These are phyloP conservation scores for Craseonycteris thonglongyai DNA, from an alignment of 2,113 vertebrate species.

Conservation along the genomic window DNA sequence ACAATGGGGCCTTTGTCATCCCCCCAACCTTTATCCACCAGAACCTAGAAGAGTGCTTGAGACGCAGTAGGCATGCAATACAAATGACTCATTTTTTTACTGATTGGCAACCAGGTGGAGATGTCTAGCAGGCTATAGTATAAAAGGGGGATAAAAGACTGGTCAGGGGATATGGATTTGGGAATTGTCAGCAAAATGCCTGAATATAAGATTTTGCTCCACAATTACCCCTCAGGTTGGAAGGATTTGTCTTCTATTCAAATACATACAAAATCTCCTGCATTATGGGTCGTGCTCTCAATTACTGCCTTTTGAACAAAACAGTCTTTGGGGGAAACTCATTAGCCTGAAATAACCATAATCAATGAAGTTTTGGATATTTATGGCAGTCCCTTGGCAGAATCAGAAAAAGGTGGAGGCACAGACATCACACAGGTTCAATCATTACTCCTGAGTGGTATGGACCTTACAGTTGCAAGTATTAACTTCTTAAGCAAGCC, in stretches of 20 bases:
- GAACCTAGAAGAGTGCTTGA: not conserved
- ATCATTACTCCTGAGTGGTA: not conserved
- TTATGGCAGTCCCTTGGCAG: not conserved
- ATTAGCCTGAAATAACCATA: conserved; percentile 53
- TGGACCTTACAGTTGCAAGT: not conserved
- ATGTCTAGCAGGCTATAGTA: not conserved
- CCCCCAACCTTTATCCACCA: not conserved
- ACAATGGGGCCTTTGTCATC: not conserved
- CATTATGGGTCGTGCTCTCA: not conserved
- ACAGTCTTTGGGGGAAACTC: conserved; percentile 12
- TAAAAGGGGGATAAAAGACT: not conserved
- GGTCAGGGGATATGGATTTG: not conserved
- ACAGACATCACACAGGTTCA: not conserved
- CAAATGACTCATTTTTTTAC: not conserved
- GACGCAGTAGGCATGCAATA: not conserved
- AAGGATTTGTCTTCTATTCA: not conserved
- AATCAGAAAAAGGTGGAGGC: conserved; percentile 6
- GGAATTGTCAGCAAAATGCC: not conserved
- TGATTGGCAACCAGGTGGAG: not conserved
- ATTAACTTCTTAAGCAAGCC: conserved; percentile 6
- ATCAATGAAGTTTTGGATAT: conserved; percentile 22
- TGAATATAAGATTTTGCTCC: not conserved
- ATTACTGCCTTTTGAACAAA: conserved; percentile 33
- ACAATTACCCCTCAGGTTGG: not conserved
- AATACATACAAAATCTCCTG: not conserved